Conservation (phyloP, 2,888 invertebrate species). For the Dynastes hyllus region DNA sequence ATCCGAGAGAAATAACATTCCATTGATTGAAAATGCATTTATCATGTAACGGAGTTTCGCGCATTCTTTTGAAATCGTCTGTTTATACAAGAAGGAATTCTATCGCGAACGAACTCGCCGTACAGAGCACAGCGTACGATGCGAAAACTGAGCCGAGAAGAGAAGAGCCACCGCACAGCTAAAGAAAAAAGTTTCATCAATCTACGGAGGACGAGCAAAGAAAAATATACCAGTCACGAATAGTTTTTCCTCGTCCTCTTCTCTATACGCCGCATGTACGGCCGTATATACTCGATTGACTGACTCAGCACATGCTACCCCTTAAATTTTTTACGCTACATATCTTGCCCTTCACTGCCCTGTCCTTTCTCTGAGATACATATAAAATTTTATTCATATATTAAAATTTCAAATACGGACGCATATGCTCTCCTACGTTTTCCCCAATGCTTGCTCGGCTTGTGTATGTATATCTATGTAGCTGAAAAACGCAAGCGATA, state of each 20-base stretch:
- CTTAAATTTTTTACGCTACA: conserved; percentile 68
- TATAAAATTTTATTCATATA: conserved; percentile 57
- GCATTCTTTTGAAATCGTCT: conserved; percentile 51
- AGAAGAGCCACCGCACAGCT: neutral
- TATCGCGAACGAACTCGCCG: conserved; percentile 34
- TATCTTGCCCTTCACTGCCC: conserved; percentile 63
- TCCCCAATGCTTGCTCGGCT: conserved; percentile 2
- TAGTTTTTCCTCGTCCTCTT: conserved; percentile 67
- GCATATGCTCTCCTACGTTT: conserved; percentile 37
- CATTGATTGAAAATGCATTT: conserved; percentile 51
- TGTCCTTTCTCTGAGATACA: conserved; percentile 49
- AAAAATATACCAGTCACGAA: conserved; percentile 69
- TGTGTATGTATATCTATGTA: neutral
- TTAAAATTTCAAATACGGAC: conserved; percentile 51
- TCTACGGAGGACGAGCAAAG: conserved; percentile 57
- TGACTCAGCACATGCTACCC: conserved; percentile 70
- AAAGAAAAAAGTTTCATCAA: conserved; percentile 59
- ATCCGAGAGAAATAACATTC: conserved; percentile 41
- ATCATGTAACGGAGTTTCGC: conserved; percentile 50
- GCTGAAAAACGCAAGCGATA: neutral
- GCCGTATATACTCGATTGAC: conserved; percentile 58
- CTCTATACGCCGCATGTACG: neutral
- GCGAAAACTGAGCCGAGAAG: conserved; percentile 2
- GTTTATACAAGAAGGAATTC: conserved; percentile 47
- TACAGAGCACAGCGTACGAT: neutral